A percentile compares a stretch with the other conserved stretches of the same genome.
These are phyloP conservation scores for Procambarus clarkii DNA, from an alignment of 1,140 invertebrate species.

Conservation along the genomic window DNA sequence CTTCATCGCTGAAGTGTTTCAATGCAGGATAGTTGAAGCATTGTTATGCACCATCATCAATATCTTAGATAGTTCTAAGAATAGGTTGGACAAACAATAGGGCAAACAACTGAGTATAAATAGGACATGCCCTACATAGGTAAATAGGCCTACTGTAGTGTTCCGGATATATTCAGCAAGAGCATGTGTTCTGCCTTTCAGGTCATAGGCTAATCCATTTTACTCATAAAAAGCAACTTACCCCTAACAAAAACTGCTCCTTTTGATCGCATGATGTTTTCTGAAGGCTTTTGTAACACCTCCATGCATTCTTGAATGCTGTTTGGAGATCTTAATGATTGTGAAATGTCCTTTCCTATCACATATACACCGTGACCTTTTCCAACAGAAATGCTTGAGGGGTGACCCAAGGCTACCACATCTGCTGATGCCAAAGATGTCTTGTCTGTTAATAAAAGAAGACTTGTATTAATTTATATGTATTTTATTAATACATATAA, in stretches of 20 bases:
- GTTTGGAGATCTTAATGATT: background rate
- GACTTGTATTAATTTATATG: no score
- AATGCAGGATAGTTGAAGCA: no score
- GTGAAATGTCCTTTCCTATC: background rate
- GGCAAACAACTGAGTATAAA: background rate
- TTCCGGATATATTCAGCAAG: no score
- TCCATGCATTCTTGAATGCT: conserved; percentile 51
- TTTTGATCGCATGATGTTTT: conserved; percentile 47
- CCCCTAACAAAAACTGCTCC: conserved; percentile 41
- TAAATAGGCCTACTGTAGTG: no score
- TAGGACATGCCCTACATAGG: no score
- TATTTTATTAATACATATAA: no score
- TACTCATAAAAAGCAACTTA: conserved; percentile 1
- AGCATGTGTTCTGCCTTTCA: background rate
- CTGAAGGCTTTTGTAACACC: conserved; percentile 67
- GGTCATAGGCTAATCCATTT: no score
- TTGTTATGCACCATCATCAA: no score
- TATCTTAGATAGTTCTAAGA: no score
- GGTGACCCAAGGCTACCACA: conserved; percentile 66
- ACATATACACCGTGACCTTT: conserved; percentile 70
- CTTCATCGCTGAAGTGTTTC: no score
- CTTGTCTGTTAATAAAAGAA: conserved; percentile 32
- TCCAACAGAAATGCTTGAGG: conserved; percentile 51
- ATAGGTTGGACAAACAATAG: background rate
- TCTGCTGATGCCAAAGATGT: conserved; percentile 43